Conservation (phyloP, 2,797 vertebrate species). For the Molothrus ater region DNA sequence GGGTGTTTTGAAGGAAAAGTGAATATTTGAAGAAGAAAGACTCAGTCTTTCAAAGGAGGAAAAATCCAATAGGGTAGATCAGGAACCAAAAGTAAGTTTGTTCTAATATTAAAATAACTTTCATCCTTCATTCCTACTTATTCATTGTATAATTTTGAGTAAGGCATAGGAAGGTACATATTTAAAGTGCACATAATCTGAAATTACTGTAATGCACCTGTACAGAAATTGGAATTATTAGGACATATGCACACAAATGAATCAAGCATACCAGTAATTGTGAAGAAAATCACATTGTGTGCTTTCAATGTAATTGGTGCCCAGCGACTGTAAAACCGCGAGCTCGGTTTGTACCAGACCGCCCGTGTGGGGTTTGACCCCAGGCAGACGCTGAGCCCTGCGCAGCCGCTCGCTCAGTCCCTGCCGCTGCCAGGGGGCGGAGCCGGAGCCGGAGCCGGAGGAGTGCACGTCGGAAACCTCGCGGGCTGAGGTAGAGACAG, state of each 20-base stretch:
- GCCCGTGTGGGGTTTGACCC: background rate
- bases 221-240: background rate
- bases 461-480: background rate
- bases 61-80: background rate
- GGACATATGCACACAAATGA: background rate
- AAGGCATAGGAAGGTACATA: background rate
- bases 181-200: background rate
- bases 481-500: rapidly evolving
- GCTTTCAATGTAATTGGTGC: background rate
- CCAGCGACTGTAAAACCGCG: background rate
- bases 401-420: rapidly evolving
- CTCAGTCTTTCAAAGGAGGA: background rate
- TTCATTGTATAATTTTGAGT: background rate
- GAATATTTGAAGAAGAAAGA: background rate
- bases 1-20: background rate
- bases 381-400: background rate
- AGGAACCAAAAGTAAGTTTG: background rate
- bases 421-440: background rate
- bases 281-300: background rate
- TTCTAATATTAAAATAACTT: background rate
- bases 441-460: background rate
- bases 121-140: background rate
- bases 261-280: background rate
- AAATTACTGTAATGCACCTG: background rate
- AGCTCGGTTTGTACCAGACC: background rate